These are phyloP conservation scores for Agelas oroides DNA, from an alignment of 37 sponge, comb jelly and placozoan species.

Conservation along the genomic window DNA sequence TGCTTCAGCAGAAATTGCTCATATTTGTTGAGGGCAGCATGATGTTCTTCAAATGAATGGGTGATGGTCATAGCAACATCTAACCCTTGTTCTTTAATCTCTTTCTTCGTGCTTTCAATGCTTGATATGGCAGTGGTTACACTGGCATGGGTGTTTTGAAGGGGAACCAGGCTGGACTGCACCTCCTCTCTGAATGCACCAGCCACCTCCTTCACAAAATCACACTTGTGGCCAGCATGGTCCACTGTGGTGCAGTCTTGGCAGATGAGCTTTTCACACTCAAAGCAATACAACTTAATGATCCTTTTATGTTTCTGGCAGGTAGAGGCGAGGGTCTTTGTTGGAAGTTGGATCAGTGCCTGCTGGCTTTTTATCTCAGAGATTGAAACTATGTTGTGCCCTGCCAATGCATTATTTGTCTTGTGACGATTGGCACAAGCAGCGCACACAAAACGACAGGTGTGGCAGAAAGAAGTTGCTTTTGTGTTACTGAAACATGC, in stretches of 20 bases:
- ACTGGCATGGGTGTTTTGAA: background rate
- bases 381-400: no score
- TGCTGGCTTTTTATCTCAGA: no score
- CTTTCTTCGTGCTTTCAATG: background rate
- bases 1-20: background rate
- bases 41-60: background rate
- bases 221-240: no score
- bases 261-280: constrained; percentile 14
- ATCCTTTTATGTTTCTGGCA: no score
- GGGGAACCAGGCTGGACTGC: background rate
- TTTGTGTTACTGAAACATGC: no score
- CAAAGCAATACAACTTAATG: background rate
- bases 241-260: constrained; percentile 12
- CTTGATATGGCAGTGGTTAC: background rate
- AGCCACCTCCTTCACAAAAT: no score
- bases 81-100: background rate
- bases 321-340: no score
- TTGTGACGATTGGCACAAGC: no score
- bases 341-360: no score
- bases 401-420: background rate
- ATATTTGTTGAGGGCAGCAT: background rate
- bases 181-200: background rate
- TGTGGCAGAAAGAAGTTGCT: no score
- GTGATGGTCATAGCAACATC: background rate
- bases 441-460: no score